Evolutionary conservation across 2,888 invertebrate genomes (phyloP).

Genomic region (Notocelia uddmanniana): DNA sequence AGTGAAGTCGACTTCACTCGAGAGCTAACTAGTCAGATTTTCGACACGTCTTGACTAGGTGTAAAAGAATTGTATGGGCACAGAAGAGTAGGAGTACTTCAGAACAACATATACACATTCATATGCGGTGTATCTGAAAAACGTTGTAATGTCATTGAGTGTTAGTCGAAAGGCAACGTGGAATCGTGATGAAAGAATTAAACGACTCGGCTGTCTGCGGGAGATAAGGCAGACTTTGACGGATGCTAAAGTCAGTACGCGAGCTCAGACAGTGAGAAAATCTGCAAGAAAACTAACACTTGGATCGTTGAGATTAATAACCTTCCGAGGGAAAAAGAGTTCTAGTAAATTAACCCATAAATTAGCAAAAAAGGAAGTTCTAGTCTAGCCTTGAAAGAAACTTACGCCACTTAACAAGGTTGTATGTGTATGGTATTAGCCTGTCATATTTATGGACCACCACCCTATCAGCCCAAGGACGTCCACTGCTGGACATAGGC

Average conservation of each 20-base stretch:
- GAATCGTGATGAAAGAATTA: constrained; percentile 14
- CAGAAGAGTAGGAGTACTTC: too few relatives aligned
- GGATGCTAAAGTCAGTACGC: neutral
- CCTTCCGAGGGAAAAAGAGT: neutral
- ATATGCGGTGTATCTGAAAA: too few relatives aligned
- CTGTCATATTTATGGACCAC: too few relatives aligned
- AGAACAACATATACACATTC: too few relatives aligned
- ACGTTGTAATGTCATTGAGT: neutral
- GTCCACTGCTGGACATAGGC: too few relatives aligned
- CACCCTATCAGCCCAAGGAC: too few relatives aligned
- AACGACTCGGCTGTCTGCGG: constrained; percentile 11
- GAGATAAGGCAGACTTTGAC: constrained; percentile 24
- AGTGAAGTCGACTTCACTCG: too few relatives aligned
- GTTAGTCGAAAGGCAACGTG: neutral
- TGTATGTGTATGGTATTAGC: too few relatives aligned
- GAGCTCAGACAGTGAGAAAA: neutral
- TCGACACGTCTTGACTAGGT: too few relatives aligned
- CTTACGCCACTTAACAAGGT: too few relatives aligned
- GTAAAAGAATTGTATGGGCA: too few relatives aligned
- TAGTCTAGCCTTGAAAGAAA: neutral
- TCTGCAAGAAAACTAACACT: neutral
- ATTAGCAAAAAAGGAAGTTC: neutral
- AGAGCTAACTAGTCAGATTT: too few relatives aligned
- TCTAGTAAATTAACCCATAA: neutral
- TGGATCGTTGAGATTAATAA: neutral